phyloP scores from a whole-genome alignment of 2,797 vertebrate genomes.

The Leptoclinus maculatus region DNA sequence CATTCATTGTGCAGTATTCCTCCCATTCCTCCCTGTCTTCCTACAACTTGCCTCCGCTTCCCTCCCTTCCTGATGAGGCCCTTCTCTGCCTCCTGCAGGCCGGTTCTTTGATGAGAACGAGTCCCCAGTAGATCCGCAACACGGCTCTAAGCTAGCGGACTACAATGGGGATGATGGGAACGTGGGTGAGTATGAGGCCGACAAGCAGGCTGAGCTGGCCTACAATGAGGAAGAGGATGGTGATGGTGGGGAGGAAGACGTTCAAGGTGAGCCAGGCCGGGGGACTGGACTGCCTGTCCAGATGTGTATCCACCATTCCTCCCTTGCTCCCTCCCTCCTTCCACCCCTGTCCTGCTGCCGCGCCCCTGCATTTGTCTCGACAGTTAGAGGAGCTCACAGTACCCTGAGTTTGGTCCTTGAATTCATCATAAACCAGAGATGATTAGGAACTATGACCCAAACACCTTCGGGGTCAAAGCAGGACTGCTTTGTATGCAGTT shows the following conservation, averaged over 20 bases:
- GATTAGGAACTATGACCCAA: constrained; percentile 13
- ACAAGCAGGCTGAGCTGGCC: constrained; percentile 99
- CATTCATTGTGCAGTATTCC: constrained; percentile 53
- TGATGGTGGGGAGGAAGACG: constrained; percentile 99
- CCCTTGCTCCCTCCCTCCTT: constrained; percentile 70
- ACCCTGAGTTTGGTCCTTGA: constrained; percentile 71
- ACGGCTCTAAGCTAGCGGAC: constrained; percentile 99
- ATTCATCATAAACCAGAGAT: constrained; percentile 25
- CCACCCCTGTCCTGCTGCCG: constrained; percentile 67
- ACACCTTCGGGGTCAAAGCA: constrained; percentile 26
- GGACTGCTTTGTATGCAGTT: constrained; percentile 32
- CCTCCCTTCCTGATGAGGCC: constrained; percentile 85
- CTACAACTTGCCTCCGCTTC: constrained; percentile 69
- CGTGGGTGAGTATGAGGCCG: constrained; percentile 99
- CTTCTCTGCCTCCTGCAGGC: constrained; percentile 96
- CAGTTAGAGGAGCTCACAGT: constrained; percentile 75
- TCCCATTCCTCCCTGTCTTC: constrained; percentile 50
- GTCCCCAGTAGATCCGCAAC: constrained; percentile 99
- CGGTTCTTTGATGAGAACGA: constrained; percentile 99
- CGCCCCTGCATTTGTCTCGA: constrained; percentile 56
- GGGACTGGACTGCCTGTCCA: constrained; percentile 77
- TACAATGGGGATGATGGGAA: constrained; percentile 99
- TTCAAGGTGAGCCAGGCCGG: constrained; percentile 97
- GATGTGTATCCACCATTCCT: constrained; percentile 79
- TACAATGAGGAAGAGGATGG: constrained; percentile 99